Evolutionary conservation across 2,113 vertebrate genomes (phyloP), one percentile per base, ranked within the genome.

Genomic region (Genyomyrus donnyi): DNA sequence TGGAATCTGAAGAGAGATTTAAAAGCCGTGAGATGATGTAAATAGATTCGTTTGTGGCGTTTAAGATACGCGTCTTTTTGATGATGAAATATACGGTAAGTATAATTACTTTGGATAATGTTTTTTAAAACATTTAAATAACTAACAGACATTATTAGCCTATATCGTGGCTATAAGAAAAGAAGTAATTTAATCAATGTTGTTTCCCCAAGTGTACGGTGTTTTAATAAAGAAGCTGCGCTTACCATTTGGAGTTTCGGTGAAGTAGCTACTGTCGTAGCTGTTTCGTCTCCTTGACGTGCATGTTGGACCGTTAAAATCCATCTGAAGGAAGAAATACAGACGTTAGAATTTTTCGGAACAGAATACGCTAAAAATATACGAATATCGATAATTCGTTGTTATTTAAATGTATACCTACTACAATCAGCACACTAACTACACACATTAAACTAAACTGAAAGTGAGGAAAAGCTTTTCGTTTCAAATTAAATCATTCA

Each of bases 261-360:
- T 95, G 93, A 97, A 99, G 94, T 98, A 99, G 74, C 95, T 95
- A 92, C 95, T 96, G 50, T 98, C 97, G 10, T 97, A 98, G 93
- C 95, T 97, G 92, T 94, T 96, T 91, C 96, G 96, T 70, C 96
- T 95, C 91, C 95, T 94, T 15, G 97, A 93, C 85, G 92, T 94
- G 89, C 97, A 97, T 1, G 93, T 94, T 24, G 97, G 97, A 0
- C 96, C 96, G 0, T 94, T 97, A 90, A 97, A 99, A 91, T 99
- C 98, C 95, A 97, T 96, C 98, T 99, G 94, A 5, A 93, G 93
- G 45, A 85, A 89, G 85, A 84, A 89, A 35, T 13, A 5, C 45
- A 53, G 58, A 90, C 48, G 85, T 70, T 46, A 56, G 8, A 56
- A 84, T 58, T 27, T 86, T 50, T 50, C 19, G 2, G 35, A 84